Percentiles rank a stretch among this genome's conserved stretches.
Conservation (phyloP, 2,797 vertebrate species). For the Cyprinodon diabolis region DNA sequence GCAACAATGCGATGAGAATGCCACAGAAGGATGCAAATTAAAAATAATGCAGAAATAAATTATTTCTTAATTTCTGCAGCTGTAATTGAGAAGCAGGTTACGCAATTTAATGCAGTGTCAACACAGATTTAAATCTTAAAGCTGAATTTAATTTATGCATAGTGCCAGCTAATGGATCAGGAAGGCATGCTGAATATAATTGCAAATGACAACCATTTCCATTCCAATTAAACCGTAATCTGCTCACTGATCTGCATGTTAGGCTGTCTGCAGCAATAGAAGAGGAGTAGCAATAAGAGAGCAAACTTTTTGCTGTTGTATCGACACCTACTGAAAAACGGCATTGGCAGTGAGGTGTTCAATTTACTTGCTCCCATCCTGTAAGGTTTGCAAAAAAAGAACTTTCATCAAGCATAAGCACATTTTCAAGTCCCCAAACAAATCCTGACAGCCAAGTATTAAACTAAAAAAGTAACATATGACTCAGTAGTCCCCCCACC, state of each 20-base stretch:
- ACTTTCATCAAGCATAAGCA: background rate
- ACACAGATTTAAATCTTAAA: constrained; percentile 17
- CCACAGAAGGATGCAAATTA: background rate
- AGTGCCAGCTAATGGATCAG: constrained; percentile 47
- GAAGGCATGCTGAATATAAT: constrained; percentile 58
- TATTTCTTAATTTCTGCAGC: background rate
- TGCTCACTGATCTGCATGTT: constrained; percentile 53
- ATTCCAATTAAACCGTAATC: constrained; percentile 60
- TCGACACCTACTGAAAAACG: constrained; percentile 14
- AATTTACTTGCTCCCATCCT: constrained; percentile 28
- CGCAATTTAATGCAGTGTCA: constrained; percentile 12
- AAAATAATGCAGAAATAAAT: background rate
- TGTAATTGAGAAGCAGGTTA: constrained; percentile 22
- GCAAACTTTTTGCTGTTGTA: background rate
- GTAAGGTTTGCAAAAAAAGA: constrained; percentile 4
- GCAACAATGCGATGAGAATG: background rate
- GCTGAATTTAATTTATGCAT: constrained; percentile 40
- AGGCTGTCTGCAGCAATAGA: constrained; percentile 44
- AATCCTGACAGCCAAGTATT: constrained; percentile 7
- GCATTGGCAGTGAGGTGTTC: constrained; percentile 18
- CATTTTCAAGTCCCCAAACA: constrained; percentile 16
- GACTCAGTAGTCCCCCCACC: constrained; percentile 17
- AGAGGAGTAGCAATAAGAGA: constrained; percentile 29
- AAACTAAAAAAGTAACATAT: constrained; percentile 3
- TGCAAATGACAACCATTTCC: constrained; percentile 50